These are phyloP conservation scores for Hemaris fuciformis DNA, from an alignment of 2,888 invertebrate genomes.

Conservation along the genomic window DNA sequence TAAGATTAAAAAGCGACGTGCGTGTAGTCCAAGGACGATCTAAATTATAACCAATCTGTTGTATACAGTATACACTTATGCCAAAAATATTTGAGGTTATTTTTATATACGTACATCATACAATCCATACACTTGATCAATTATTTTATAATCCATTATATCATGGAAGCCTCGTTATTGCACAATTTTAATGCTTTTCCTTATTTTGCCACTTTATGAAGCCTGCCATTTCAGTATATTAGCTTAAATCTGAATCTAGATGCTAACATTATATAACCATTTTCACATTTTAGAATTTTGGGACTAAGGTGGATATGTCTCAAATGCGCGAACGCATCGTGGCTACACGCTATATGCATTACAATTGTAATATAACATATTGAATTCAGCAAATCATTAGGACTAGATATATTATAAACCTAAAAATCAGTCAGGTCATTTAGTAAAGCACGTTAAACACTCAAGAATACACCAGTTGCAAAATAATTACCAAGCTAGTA, in stretches of 20 bases:
- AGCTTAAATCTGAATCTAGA: not conserved
- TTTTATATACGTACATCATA: not conserved
- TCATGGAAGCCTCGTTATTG: not conserved
- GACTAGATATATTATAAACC: conserved; percentile 64
- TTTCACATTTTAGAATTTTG: not conserved
- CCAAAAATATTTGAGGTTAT: not conserved
- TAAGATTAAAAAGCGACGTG: conserved; percentile 29
- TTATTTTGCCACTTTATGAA: not conserved
- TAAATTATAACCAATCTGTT: not conserved
- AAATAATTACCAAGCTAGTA: conserved; percentile 16
- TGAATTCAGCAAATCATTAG: conserved; percentile 38
- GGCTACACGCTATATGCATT: conserved; percentile 23
- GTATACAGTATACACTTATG: not conserved
- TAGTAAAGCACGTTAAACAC: conserved; percentile 46
- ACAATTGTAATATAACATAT: conserved; percentile 35
- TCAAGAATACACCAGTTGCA: conserved; percentile 18
- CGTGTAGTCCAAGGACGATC: conserved; percentile 23
- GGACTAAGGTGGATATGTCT: conserved; percentile 65
- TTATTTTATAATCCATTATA: not conserved
- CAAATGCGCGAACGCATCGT: conserved; percentile 31
- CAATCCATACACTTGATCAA: too few species aligned
- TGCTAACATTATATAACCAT: not conserved
- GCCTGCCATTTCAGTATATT: not conserved
- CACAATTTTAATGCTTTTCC: not conserved
- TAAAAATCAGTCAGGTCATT: conserved; percentile 68